A percentile compares a stretch with the other conserved stretches of the same genome.
phyloP scores from a whole-genome alignment of 2,797 vertebrate genomes.

The Coilia nasus region DNA sequence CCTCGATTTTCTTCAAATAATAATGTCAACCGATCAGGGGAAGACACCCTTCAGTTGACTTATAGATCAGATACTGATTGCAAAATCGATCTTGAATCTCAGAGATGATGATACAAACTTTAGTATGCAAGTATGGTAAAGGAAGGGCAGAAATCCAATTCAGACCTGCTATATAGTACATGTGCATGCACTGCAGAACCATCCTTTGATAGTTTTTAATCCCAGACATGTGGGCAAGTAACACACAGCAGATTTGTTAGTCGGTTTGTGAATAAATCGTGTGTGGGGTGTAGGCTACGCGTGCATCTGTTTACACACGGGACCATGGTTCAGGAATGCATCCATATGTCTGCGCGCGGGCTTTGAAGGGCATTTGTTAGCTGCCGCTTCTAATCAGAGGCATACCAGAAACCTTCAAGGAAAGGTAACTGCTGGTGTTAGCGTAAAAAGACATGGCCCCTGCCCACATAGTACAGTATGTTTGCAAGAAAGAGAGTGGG shows the following conservation, averaged over 20 bases:
- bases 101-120: background rate
- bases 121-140: background rate
- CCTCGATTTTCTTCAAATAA: background rate
- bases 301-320: conserved; percentile 4
- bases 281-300: background rate
- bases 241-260: background rate
- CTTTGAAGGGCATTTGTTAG: background rate
- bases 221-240: background rate
- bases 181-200: background rate
- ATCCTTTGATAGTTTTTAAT: background rate
- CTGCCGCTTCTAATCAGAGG: background rate
- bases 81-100: background rate
- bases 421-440: background rate
- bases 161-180: background rate
- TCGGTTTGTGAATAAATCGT: background rate
- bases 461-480: conserved; percentile 4
- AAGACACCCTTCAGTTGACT: background rate
- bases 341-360: background rate
- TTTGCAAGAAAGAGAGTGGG: background rate
- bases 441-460: background rate
- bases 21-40: background rate
- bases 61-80: background rate
- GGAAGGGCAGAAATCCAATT: background rate
- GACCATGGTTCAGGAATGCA: background rate
- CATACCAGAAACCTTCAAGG: background rate